Evolutionary conservation across 2,113 vertebrate genomes (phyloP), one percentile per base, ranked within the genome.

Genomic region (Hippotragus niger): DNA sequence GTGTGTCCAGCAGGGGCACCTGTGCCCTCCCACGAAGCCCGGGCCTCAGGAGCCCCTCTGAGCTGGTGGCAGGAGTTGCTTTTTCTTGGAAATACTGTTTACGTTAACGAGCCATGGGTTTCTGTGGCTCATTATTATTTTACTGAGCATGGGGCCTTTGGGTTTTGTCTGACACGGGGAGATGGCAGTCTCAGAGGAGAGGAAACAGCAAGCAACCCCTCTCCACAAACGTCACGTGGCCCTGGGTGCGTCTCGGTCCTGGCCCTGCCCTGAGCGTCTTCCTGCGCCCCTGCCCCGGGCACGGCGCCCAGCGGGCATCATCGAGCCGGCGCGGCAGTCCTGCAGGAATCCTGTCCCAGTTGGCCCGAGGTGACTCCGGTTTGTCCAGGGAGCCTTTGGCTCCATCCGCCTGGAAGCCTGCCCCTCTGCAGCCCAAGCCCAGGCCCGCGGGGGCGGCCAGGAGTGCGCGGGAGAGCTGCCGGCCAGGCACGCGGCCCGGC

Each of bases 351-450:
- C 52, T 1, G 0, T 60, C 60, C 43, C 92, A 86, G 10, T 50
- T 98, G 96, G 90, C 98, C 90, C 3, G 53, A 53, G 43, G 83
- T 60, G 90, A 64, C 55, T 87, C 90, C 40, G 55, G 92, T 96
- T 93, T 95, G 97, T 97, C 94, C 98, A 97, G 1, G 76, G 95
- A 98, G 27, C 52, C n/a, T 82, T 96, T 97, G 97, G 97, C 97
- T 96, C 64, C 11, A 1, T 94, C 82, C 4, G 13, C 93, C 91
- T 96, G 97, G 97, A 98, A 76, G 4, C 89, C 74, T 83, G 93
- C 96, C 96, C 86, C 87, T 86, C 53, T 23, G 31, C 43, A 67
- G 88, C 87, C 84, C 0, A 0, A 0, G 40, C 95, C 97, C 97
- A 97, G 80, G 90, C 83, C 90, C 50, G 11, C 10, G 45, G 96